Percentiles rank a stretch among this genome's conserved stretches.
phyloP scores from a whole-genome alignment of 2,113 vertebrate genomes.

The Empidonax alnorum region DNA sequence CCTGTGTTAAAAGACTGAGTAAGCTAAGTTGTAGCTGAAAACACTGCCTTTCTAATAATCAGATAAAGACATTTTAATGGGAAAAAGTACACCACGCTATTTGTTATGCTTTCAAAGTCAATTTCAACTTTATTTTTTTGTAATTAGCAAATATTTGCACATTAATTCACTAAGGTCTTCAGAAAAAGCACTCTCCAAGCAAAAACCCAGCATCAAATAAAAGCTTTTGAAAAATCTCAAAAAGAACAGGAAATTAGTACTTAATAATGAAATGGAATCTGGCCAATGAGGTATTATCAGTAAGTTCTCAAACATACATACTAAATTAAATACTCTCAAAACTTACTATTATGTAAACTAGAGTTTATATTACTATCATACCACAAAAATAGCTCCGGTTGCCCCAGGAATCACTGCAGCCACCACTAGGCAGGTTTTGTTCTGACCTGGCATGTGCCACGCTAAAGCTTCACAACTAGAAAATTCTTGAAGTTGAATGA shows the following conservation, averaged over 20 bases:
- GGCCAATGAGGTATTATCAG: not conserved
- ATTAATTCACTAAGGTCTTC: not conserved
- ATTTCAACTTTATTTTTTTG: not conserved
- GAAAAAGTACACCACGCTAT: not conserved
- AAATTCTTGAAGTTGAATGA: not conserved
- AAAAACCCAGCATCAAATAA: not conserved
- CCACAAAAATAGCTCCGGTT: not conserved
- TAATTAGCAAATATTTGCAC: not conserved
- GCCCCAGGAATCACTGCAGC: not conserved
- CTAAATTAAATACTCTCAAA: not conserved
- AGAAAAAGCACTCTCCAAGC: not conserved
- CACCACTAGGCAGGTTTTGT: not conserved
- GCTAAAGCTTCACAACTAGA: not conserved
- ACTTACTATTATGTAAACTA: not conserved
- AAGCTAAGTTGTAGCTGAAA: constrained; percentile 28
- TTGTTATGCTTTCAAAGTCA: not conserved
- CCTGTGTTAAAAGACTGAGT: not conserved
- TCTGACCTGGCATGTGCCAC: not conserved
- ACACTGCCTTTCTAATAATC: not conserved
- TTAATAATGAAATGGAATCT: not conserved
- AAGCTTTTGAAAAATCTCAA: not conserved
- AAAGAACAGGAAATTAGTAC: not conserved
- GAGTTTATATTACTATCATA: not conserved
- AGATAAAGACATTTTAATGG: not conserved
- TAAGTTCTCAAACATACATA: not conserved